A percentile compares a stretch with the other conserved stretches of the same genome.
Evolutionary conservation across 92 coral and sea anemone species (phyloP).

Genomic region (Phymanthus crucifer): DNA sequence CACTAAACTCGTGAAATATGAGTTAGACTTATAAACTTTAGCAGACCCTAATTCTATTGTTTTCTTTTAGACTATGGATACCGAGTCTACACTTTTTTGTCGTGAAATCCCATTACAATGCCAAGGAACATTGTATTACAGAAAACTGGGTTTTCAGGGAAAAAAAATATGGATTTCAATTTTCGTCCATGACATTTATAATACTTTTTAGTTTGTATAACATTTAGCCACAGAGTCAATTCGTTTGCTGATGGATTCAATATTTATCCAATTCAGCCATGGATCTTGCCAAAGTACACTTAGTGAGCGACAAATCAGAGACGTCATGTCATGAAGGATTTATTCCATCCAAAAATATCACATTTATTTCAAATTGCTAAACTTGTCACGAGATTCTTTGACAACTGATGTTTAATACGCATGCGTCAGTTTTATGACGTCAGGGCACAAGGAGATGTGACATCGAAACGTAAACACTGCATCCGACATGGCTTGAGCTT

Average conservation of each 20-base stretch:
- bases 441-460: not conserved
- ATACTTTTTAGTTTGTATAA: not conserved
- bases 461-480: not conserved
- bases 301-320: not conserved
- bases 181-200: not conserved
- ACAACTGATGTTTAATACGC: not conserved
- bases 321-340: not conserved
- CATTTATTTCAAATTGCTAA: not conserved
- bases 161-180: not conserved
- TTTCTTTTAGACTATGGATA: too few species aligned
- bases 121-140: too few species aligned
- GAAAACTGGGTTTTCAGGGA: not conserved
- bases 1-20: too few species aligned
- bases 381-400: not conserved
- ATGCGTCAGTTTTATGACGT: not conserved
- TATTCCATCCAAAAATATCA: not conserved
- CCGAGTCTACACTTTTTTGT: too few species aligned
- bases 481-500: not conserved
- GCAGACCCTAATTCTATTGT: too few species aligned
- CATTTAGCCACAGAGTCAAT: not conserved
- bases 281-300: not conserved
- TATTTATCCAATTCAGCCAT: not conserved
- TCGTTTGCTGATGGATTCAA: not conserved
- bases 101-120: too few species aligned
- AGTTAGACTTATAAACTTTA: too few species aligned